Percentiles rank a stretch among this genome's conserved stretches.
Conservation (phyloP, 1,140 invertebrate genomes). For the Steinernema khuongi region DNA sequence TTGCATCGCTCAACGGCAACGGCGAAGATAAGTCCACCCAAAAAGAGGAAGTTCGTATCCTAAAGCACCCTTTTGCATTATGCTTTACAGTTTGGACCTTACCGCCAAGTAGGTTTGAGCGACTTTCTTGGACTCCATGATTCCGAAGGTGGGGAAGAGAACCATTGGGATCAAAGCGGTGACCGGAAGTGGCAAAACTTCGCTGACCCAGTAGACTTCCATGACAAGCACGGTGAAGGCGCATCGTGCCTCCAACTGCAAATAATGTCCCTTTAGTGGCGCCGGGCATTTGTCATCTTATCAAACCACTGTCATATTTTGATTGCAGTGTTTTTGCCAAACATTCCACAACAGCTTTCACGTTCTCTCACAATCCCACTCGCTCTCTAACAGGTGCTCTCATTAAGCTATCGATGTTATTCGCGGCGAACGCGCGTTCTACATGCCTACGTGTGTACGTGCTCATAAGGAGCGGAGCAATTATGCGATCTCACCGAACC, state of each 20-base stretch:
- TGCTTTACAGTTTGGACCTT: conserved; percentile 9
- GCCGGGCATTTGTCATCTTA: background rate
- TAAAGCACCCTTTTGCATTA: background rate
- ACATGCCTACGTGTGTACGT: too few species aligned
- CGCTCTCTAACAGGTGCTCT: too few species aligned
- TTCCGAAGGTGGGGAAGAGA: conserved; percentile 60
- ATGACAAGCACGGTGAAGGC: conserved; percentile 57
- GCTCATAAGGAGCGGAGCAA: background rate
- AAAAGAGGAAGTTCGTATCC: conserved; percentile 68
- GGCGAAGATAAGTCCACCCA: conserved; percentile 70
- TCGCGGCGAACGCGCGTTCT: too few species aligned
- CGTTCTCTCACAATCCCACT: too few species aligned
- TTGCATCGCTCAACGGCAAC: conserved; percentile 77
- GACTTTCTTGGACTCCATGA: conserved; percentile 56
- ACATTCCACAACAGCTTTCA: background rate
- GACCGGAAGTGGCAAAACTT: conserved; percentile 62
- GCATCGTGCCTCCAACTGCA: conserved; percentile 49
- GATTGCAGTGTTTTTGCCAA: background rate
- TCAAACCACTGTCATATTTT: too few species aligned
- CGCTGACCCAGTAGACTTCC: conserved; percentile 61
- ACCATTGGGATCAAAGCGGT: conserved; percentile 62
- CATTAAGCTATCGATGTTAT: too few species aligned
- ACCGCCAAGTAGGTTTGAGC: conserved; percentile 59
- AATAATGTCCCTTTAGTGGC: too few species aligned
- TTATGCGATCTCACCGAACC: background rate